These are phyloP conservation scores for Hozukius guyotensis DNA, from an alignment of 2,797 vertebrate genomes.

Conservation along the genomic window DNA sequence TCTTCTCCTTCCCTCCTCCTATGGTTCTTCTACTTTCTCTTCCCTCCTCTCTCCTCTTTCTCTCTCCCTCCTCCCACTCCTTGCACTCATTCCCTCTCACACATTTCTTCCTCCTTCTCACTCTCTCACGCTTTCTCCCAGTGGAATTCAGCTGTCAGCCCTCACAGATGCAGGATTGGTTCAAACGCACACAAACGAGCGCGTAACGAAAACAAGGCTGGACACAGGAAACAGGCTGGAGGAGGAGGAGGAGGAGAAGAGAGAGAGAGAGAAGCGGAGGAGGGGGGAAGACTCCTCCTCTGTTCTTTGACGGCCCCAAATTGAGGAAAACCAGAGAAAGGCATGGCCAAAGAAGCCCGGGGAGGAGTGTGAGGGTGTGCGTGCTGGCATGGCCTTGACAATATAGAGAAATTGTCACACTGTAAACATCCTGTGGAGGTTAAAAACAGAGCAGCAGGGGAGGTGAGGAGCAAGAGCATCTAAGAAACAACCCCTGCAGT, in stretches of 20 bases:
- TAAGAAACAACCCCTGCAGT: slow-evolving; percentile 41
- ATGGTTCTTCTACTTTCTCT: slow-evolving; percentile 65
- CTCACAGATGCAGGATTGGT: slow-evolving; percentile 70
- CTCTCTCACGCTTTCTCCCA: slow-evolving; percentile 68
- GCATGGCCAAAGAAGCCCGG: slow-evolving; percentile 50
- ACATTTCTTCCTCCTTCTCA: slow-evolving; percentile 56
- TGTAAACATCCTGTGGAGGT: slow-evolving; percentile 71
- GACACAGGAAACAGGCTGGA: slow-evolving; percentile 73
- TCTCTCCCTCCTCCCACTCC: slow-evolving; percentile 57
- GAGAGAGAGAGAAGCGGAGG: slow-evolving; percentile 45
- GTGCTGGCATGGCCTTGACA: slow-evolving; percentile 45
- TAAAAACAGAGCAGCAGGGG: slow-evolving; percentile 57
- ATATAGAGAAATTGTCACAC: slow-evolving; percentile 53
- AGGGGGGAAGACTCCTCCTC: slow-evolving; percentile 73
- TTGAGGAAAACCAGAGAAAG: slow-evolving; percentile 59
- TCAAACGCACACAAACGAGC: slow-evolving; percentile 69
- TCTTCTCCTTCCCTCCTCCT: slow-evolving; percentile 52
- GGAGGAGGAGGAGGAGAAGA: slow-evolving; percentile 51
- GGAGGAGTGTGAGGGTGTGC: slow-evolving; percentile 44
- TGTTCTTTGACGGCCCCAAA: slow-evolving; percentile 70
- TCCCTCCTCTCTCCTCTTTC: slow-evolving; percentile 36
- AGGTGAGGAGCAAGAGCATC: slow-evolving; percentile 38
- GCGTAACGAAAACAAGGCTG: slow-evolving; percentile 70
- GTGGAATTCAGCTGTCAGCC: slow-evolving; percentile 81
- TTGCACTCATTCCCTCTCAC: slow-evolving; percentile 60